phyloP scores from a whole-genome alignment of 2,888 invertebrate genomes.

The Hirtodrosophila confusa region DNA sequence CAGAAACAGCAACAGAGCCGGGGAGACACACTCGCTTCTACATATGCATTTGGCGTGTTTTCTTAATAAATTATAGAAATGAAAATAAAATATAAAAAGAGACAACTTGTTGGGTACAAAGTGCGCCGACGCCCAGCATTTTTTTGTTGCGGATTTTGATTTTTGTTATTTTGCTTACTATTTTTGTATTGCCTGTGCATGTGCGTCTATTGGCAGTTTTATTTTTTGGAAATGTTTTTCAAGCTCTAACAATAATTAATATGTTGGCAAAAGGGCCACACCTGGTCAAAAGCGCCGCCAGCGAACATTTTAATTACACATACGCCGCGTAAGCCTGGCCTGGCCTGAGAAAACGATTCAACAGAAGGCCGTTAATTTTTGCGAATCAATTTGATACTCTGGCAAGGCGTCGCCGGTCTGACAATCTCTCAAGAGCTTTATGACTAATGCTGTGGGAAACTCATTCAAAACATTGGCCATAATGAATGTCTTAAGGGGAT shows the following conservation, averaged over 20 bases:
- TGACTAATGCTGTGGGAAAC: conserved; percentile 45
- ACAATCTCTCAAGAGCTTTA: conserved; percentile 14
- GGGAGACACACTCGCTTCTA: conserved; percentile 13
- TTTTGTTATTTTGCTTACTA: conserved; percentile 24
- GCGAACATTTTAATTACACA: conserved; percentile 67
- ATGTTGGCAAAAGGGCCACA: conserved; percentile 74
- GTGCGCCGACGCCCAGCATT: conserved; percentile 50
- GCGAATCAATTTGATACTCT: conserved; percentile 56
- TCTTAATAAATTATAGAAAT: conserved; percentile 67
- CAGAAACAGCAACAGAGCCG: conserved; percentile 15
- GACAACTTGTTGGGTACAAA: conserved; percentile 59
- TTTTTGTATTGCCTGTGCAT: background rate
- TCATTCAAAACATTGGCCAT: background rate
- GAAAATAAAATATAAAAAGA: conserved; percentile 28
- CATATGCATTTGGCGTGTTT: conserved; percentile 64
- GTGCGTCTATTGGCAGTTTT: conserved; percentile 9
- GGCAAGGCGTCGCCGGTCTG: conserved; percentile 6
- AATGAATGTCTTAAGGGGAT: no score
- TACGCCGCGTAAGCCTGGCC: conserved; percentile 43
- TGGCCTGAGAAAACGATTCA: conserved; percentile 36
- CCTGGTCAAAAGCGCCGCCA: conserved; percentile 71
- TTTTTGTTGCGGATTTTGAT: conserved; percentile 1
- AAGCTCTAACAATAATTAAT: conserved; percentile 59
- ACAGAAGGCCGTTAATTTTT: conserved; percentile 56
- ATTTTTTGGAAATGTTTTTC: conserved; percentile 21